Conservation (phyloP, 2,888 invertebrate species). For the Crematogaster levior region DNA sequence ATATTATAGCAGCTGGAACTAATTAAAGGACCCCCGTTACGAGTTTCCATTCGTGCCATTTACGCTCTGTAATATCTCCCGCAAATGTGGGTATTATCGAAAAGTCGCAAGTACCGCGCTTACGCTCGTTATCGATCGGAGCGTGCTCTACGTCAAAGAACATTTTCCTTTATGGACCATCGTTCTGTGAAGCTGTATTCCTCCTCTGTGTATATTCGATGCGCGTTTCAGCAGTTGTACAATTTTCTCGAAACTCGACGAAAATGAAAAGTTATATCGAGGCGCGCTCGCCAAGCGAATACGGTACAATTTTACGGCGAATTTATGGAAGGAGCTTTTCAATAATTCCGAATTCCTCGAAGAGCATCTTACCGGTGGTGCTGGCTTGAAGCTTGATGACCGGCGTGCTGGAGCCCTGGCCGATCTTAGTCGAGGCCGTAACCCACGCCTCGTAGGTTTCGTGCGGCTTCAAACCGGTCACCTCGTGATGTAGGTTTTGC, state of each 20-base stretch:
- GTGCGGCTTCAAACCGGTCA: conserved; percentile 86
- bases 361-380: conserved; percentile 80
- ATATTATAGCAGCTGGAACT: conserved; percentile 88
- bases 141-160: neutral
- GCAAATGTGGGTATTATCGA: conserved; percentile 15
- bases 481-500: conserved; percentile 87
- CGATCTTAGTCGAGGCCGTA: conserved; percentile 88
- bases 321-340: conserved; percentile 21
- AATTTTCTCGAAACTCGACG: neutral
- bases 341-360: neutral
- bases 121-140: conserved; percentile 1
- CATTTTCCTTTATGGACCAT: conserved; percentile 6
- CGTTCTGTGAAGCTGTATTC: neutral
- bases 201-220: neutral
- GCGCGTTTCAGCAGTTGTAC: neutral
- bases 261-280: conserved; percentile 29
- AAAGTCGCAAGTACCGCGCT: conserved; percentile 7
- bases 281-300: neutral
- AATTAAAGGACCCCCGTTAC: conserved; percentile 65
- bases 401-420: conserved; percentile 88
- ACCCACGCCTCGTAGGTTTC: conserved; percentile 89
- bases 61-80: neutral
- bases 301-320: conserved; percentile 9
- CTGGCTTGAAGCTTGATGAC: conserved; percentile 87
- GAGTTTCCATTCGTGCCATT: conserved; percentile 18